Conservation (phyloP, 2,113 vertebrate genomes). For the Oncorhynchus nerka region DNA sequence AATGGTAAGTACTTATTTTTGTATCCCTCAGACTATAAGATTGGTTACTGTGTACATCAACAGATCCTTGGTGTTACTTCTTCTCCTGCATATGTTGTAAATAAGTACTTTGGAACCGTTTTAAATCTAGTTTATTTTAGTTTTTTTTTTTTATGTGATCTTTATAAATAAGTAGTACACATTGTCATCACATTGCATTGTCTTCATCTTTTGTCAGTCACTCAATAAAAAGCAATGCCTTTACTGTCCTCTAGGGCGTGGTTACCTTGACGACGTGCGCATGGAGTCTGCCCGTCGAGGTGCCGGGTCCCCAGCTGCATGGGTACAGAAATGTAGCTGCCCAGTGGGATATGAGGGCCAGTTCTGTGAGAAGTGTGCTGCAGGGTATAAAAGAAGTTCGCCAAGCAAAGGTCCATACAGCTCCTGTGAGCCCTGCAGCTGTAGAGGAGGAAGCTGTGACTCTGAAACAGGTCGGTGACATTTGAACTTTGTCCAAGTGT, state of each 20-base stretch:
- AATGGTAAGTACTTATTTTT: constrained; percentile 74
- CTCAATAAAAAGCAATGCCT: not conserved
- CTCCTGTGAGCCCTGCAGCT: constrained; percentile 80
- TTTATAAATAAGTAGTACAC: not conserved
- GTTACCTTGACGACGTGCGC: constrained; percentile 84
- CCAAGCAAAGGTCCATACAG: constrained; percentile 73
- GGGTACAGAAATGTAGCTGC: constrained; percentile 86
- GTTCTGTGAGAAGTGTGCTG: constrained; percentile 84
- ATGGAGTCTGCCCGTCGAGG: constrained; percentile 77
- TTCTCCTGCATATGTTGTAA: no score
- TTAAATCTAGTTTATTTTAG: no score
- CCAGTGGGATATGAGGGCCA: constrained; percentile 75
- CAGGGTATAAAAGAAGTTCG: constrained; percentile 75
- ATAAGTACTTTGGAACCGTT: no score
- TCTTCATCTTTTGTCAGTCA: not conserved
- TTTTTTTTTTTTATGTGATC: no score
- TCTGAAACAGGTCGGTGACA: constrained; percentile 79
- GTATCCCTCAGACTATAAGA: not conserved
- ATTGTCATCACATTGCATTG: not conserved
- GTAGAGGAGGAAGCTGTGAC: constrained; percentile 85
- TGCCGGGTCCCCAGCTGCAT: constrained; percentile 70
- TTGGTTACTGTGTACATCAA: no score
- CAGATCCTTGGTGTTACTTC: no score
- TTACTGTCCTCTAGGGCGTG: constrained; percentile 74
- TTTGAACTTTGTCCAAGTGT: not conserved